Conservation (phyloP, 2,888 invertebrate species). For the Pseudococcus longispinus region DNA sequence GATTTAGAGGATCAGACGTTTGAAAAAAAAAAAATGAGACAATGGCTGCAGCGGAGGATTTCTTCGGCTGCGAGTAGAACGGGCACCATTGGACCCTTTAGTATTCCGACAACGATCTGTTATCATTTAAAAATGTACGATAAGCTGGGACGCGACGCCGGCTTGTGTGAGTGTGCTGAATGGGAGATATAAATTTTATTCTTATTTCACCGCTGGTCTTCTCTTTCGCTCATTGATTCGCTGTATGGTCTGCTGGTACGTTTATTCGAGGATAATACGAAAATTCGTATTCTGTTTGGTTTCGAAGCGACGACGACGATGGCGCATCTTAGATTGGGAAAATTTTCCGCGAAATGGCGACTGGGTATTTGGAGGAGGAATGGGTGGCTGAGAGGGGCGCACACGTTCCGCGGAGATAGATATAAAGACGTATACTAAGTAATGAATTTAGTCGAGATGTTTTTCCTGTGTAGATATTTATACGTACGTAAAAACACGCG, state of each 20-base stretch:
- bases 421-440: slow-evolving; percentile 6
- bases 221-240: background rate
- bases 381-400: background rate
- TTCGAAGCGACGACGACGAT: background rate
- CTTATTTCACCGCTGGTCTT: background rate
- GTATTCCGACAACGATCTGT: slow-evolving; percentile 9
- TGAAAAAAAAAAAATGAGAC: background rate
- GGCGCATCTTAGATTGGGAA: background rate
- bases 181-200: slow-evolving; percentile 1
- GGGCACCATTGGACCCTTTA: background rate
- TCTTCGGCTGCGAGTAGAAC: background rate
- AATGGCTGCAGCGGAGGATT: background rate
- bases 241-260: background rate
- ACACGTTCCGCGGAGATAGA: background rate
- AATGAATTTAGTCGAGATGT: slow-evolving; percentile 19
- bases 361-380: background rate
- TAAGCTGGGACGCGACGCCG: background rate
- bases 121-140: slow-evolving; percentile 7
- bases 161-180: background rate
- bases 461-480: background rate
- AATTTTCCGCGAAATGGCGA: background rate
- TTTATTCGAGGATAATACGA: background rate
- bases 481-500: background rate
- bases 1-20: background rate
- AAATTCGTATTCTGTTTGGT: background rate